phyloP scores from a whole-genome alignment of 92 coral and sea anemone genomes.

The Scolanthus callimorphus region DNA sequence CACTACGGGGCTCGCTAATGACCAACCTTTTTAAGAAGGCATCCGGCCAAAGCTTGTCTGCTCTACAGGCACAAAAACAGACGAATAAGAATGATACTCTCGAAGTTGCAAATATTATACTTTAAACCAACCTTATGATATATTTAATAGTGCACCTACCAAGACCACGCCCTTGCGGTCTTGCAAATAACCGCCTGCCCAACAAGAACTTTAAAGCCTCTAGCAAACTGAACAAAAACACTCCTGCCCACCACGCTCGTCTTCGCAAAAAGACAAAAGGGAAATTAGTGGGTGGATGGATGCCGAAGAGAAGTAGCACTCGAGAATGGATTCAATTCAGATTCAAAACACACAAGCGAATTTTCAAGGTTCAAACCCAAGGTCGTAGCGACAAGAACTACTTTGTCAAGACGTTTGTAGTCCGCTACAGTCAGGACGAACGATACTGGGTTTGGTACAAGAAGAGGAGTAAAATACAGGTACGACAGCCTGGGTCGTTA shows the following conservation, averaged over 20 bases:
- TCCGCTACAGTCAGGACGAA: conserved; percentile 70
- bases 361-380: conserved; percentile 60
- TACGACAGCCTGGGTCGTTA: too few relatives aligned
- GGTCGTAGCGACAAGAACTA: conserved; percentile 66
- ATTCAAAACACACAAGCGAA: conserved; percentile 38
- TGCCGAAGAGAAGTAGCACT: conserved; percentile 61
- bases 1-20: too few relatives aligned
- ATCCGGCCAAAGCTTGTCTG: too few relatives aligned
- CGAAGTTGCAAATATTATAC: too few relatives aligned
- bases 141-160: too few relatives aligned
- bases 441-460: conserved; percentile 58
- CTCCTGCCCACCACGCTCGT: conserved; percentile 74
- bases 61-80: too few relatives aligned
- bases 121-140: too few relatives aligned
- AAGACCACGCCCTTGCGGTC: conserved; percentile 30
- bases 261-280: conserved; percentile 52
- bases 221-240: conserved; percentile 44
- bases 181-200: conserved; percentile 40
- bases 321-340: conserved; percentile 72
- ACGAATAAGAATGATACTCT: too few relatives aligned
- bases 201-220: conserved; percentile 55
- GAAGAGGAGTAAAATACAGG: conserved; percentile 1
- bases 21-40: too few relatives aligned
- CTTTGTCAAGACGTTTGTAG: conserved; percentile 55
- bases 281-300: conserved; percentile 76